These are phyloP conservation scores for Lytechinus pictus DNA, from an alignment of 35 echinoderm and acorn worm species.

Conservation along the genomic window DNA sequence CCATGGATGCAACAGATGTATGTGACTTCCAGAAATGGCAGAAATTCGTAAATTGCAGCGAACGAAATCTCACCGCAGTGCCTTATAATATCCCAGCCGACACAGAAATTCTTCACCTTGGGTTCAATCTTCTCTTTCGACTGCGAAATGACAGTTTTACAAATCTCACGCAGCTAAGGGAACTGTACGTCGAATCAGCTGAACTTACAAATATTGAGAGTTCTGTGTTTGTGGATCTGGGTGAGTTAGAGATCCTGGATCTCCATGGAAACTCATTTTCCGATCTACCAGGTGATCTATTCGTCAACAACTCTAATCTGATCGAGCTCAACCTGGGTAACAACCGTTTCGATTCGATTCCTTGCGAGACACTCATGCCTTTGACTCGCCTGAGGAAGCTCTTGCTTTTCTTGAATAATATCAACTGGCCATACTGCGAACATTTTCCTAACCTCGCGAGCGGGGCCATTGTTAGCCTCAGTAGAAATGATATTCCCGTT, in stretches of 20 bases:
- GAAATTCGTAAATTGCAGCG: conserved; percentile 8
- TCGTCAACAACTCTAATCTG: neutral
- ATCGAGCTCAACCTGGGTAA: neutral
- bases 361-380: neutral
- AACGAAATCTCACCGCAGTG: conserved; percentile 27
- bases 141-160: conserved; percentile 3
- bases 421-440: conserved; percentile 8
- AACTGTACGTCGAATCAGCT: neutral
- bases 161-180: neutral
- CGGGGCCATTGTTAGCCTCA: neutral
- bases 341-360: conserved; percentile 6
- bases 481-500: conserved; percentile 16
- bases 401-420: neutral
- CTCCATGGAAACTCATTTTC: neutral
- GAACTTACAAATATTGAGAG: neutral
- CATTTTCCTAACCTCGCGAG: conserved; percentile 11
- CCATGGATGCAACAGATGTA: neutral
- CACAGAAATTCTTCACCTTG: neutral
- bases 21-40: neutral
- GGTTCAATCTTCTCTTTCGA: neutral
- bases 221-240: neutral
- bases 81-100: neutral
- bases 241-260: neutral
- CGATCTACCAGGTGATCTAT: neutral
- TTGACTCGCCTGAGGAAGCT: neutral